Evolutionary conservation across 2,888 invertebrate genomes (phyloP), one percentile per base, ranked within the genome.

Genomic region (Notocelia uddmanniana): DNA sequence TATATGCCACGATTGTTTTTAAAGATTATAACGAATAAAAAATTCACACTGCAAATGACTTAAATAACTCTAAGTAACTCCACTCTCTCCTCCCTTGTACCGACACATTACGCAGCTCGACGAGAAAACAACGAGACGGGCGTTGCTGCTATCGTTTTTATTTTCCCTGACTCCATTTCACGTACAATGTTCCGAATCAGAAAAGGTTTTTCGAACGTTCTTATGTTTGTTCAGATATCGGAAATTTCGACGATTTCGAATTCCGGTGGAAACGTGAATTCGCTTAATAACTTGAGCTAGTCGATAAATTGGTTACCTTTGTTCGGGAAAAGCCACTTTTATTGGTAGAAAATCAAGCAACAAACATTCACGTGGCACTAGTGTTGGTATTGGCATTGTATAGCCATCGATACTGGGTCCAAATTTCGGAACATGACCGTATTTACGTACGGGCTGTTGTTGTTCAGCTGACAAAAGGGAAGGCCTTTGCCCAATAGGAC

Each of bases 131-230:
- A 72, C 67, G 67, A 75, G 73, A 75, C 73, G 73, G 68, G 73
- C 71, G 68, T 67, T 70, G 62, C 71, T 69, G 71, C 73, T 69
- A 73, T 75, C 73, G 73, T 73, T 75, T 75, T 75, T 75, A 74
- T 75, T 75, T 72, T 72, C 71, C 66, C 69, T 58, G 71, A 74
- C 73, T 75, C 69, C 73, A 68, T 71, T 72, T 67, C 67, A 57
- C 26, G 62, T 62, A 62, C 72, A 72, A 63, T 74, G 75, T 75
- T 74, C 71, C 34, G 60, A 72, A 72, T 68, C 68, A 68, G 68
- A 68, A 72, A 72, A 72, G 60, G 55, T 68, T 57, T 55, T 72
- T 72, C 48, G 54, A 68, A 68, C 62, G 55, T 72, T 72, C 41
- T 66, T 66, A 59, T 66, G 59, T 71, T 68, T 67, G 67, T 37